Conservation (phyloP, 2,888 invertebrate genomes). For the Nomada fabriciana region DNA sequence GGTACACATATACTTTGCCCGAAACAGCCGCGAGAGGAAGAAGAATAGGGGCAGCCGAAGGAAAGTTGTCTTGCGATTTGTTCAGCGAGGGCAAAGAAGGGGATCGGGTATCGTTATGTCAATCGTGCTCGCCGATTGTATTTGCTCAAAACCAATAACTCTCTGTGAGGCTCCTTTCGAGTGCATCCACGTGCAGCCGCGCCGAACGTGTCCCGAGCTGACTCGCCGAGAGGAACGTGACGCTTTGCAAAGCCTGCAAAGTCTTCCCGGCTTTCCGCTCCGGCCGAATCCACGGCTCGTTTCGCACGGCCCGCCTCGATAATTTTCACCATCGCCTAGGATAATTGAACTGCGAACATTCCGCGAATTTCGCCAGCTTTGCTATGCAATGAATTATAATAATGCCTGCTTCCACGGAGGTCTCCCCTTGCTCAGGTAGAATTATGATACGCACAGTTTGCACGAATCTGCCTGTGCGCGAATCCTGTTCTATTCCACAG, state of each 20-base stretch:
- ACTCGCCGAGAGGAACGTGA: constrained; percentile 63
- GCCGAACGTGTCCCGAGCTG: constrained; percentile 69
- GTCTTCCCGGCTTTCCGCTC: background rate
- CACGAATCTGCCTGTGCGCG: too few species aligned
- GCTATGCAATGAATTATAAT: background rate
- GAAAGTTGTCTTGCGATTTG: constrained; percentile 14
- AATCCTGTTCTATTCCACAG: too few species aligned
- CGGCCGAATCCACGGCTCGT: constrained; percentile 11
- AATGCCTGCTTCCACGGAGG: too few species aligned
- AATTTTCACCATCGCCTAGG: background rate
- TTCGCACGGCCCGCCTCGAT: constrained; percentile 5
- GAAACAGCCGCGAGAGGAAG: background rate
- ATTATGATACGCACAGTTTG: too few species aligned
- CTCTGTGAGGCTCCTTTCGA: constrained; percentile 59
- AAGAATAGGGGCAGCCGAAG: background rate
- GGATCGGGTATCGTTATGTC: constrained; percentile 39
- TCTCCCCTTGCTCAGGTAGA: too few species aligned
- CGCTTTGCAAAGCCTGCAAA: constrained; percentile 73
- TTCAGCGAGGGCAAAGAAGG: background rate
- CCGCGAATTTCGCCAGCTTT: background rate
- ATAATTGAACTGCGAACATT: background rate
- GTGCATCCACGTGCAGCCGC: constrained; percentile 64
- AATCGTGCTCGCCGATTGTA: constrained; percentile 39
- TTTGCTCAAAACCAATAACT: constrained; percentile 61
- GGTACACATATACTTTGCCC: background rate